These are phyloP conservation scores for Hyperopisus bebe DNA, from an alignment of 2,113 vertebrate species.

Conservation along the genomic window DNA sequence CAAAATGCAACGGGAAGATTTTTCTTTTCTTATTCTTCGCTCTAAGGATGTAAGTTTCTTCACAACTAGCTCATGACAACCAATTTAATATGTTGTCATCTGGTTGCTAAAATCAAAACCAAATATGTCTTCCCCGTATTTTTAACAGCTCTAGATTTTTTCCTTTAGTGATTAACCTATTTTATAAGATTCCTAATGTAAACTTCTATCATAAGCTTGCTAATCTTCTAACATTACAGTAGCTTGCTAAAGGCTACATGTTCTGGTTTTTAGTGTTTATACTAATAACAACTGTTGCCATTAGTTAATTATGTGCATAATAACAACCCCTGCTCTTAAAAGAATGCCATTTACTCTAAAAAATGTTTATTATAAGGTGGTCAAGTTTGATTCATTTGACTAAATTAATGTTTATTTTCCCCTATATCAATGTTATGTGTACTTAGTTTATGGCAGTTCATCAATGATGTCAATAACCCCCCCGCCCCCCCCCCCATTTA, in stretches of 20 bases:
- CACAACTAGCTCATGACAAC: background rate
- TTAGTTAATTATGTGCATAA: background rate
- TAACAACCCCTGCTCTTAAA: background rate
- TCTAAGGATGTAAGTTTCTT: background rate
- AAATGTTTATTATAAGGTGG: conserved; percentile 1
- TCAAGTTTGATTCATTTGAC: background rate
- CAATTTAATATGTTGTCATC: background rate
- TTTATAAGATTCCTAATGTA: background rate
- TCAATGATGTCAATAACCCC: background rate
- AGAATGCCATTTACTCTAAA: background rate
- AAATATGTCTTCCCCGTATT: background rate
- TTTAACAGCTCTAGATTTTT: background rate
- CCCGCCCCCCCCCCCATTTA: too few relatives aligned
- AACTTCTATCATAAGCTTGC: background rate
- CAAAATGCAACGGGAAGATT: background rate
- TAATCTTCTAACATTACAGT: background rate
- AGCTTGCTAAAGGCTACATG: background rate
- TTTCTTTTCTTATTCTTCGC: background rate
- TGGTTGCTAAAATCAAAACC: background rate
- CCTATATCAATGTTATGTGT: background rate
- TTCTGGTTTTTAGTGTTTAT: background rate
- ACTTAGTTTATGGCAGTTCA: background rate
- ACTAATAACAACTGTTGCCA: background rate
- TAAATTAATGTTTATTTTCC: background rate
- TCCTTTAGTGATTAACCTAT: background rate